phyloP scores from a whole-genome alignment of 1,140 invertebrate genomes.

The Wasmannia auropunctata region DNA sequence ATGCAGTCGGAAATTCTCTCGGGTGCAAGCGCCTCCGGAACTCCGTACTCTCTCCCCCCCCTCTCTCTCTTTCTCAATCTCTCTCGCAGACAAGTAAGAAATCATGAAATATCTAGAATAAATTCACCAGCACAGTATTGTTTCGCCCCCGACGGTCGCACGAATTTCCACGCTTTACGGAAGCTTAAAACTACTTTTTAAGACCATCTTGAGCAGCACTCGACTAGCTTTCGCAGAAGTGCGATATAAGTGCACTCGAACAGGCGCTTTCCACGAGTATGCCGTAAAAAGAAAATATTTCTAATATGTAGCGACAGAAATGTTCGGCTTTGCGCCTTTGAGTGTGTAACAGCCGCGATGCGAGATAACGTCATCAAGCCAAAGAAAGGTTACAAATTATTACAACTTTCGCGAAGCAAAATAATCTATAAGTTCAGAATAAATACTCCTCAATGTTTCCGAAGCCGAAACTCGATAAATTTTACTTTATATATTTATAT shows the following conservation, averaged over 20 bases:
- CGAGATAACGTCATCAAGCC: neutral
- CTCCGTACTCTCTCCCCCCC: too few species aligned
- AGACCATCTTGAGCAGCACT: constrained; percentile 30
- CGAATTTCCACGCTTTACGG: constrained; percentile 36
- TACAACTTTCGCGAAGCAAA: neutral
- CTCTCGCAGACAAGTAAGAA: constrained; percentile 22
- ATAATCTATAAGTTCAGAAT: constrained; percentile 16
- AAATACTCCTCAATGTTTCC: neutral
- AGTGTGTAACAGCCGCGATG: neutral
- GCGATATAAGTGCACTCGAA: constrained; percentile 12
- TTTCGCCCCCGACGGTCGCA: constrained; percentile 21
- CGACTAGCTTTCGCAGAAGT: constrained; percentile 18
- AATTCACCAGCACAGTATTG: constrained; percentile 28
- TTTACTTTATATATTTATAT: neutral
- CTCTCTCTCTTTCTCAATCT: too few species aligned
- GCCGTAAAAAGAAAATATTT: constrained; percentile 42
- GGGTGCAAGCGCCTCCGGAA: neutral
- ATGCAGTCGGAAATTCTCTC: constrained; percentile 38
- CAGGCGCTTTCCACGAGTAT: neutral
- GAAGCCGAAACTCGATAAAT: constrained; percentile 25
- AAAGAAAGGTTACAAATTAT: constrained; percentile 22
- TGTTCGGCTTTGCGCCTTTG: constrained; percentile 2
- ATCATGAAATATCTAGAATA: constrained; percentile 42
- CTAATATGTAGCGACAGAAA: constrained; percentile 16
- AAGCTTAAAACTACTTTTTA: constrained; percentile 42